Evolutionary conservation across 2,888 invertebrate genomes (phyloP), one percentile per base, ranked within the genome.

Genomic region (Agriopis aurantiaria): DNA sequence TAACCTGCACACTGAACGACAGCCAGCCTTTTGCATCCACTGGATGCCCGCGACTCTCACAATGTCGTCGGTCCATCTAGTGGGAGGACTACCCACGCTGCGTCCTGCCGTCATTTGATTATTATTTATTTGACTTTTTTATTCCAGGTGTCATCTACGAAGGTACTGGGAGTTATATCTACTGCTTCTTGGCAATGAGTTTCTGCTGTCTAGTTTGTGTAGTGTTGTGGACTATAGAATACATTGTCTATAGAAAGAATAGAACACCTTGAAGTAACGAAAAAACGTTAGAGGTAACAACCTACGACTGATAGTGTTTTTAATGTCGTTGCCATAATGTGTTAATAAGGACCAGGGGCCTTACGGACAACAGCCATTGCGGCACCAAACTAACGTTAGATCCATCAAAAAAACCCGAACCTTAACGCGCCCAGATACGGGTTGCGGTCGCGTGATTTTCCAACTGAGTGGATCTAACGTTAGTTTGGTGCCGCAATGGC

Each of bases 151-250:
- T 91, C 2, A 84, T 93, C 43, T 93, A 88, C 65, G 90, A 90
- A 81, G 88, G 93, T 53, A 96, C 97, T 0, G 93, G 96, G 12
- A 96, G 96, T 79, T 96, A 96, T 80, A 88, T 94, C 9, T 91
- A 96, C 79, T 96, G 96, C 69, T 96, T 97, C 83, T 92, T 96
- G 67, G 94, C 96, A 3, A 94, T 97, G 82, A 96, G 96, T 73
- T 91, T 95, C 46, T 95, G 96, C 72, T 96, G 96, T 87, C 88
- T 96, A 49, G 82, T 96, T 6, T 97, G 97, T 82, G 95, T 96
- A 8, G 91, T 96, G 45, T 95, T 97, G 0, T 97, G 97, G 97
- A 90, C 94, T 48, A 86, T 96, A 58, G 97, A 97, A 83, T 90
- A 85, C 73, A 79, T 89, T 46, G 78, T 90, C 6, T 88, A 87